Evolutionary conservation across 2,888 invertebrate species (phyloP), one percentile per base, ranked within the genome.

Genomic region (Creontiades dilutus): DNA sequence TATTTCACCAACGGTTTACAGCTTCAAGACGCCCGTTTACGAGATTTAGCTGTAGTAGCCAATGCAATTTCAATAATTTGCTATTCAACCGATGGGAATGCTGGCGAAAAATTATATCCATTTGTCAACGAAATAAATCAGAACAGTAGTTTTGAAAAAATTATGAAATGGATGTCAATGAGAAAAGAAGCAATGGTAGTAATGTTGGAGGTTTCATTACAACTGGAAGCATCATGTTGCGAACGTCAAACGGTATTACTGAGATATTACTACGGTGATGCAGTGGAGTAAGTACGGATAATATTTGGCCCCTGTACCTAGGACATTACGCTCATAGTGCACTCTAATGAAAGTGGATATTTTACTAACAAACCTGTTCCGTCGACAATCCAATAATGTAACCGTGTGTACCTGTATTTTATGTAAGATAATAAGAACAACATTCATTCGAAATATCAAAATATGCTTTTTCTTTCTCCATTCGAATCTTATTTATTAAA

Each of bases 91-190:
- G 55, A 55, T 5, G 85, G 85, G 0, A 85, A 85, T 28, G 16
- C 14, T n/a, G 85, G 13, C 14, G 57, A 85, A 28, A 0, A 46
- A 0, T n/a, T 85, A 16, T 28, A 55, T 11, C 37, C 57, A 9
- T 85, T 85, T 37, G n/a, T n/a, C 0, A 37, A 85, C 61, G 82
- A 82, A 19, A 27, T 48, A 27, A n/a, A 55, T n/a, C 12, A 37
- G 4, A 13, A 27, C 28, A 37, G 13, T n/a, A 37, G 61, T 27
- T 57, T 85, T 14, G 2, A 14, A 5, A n/a, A 27, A 4, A 19
- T 85, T 2, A 0, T 57, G 7, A 14, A 13, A 14, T 85, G 85
- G 85, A 19, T 85, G 57, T 37, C 57, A n/a, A 61, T 85, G 85
- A 52, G 57, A 37, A 37, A 57, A 14, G 5, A 28, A n/a, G 61